These are phyloP conservation scores for Coronaproctus castanopsis DNA, from an alignment of 2,888 invertebrate genomes.

Conservation along the genomic window DNA sequence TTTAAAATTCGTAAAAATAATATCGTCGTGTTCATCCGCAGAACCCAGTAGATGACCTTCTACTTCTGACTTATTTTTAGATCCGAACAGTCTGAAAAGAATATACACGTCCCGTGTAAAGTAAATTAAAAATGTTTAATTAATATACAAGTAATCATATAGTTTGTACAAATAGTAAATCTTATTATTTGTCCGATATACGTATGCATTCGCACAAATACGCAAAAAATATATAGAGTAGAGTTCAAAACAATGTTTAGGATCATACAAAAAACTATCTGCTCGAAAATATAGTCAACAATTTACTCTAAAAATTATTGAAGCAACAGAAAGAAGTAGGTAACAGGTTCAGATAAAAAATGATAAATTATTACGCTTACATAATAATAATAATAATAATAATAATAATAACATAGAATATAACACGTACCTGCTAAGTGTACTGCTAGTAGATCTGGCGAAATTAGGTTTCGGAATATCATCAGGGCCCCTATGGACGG, in stretches of 20 bases:
- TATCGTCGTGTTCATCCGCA: background rate
- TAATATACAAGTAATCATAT: too few relatives aligned
- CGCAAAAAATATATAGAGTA: too few relatives aligned
- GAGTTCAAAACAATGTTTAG: too few relatives aligned
- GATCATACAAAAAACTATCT: too few relatives aligned
- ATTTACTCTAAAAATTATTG: too few relatives aligned
- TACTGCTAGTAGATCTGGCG: constrained; percentile 30
- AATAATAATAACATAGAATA: background rate
- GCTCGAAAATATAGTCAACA: too few relatives aligned
- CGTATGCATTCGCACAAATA: too few relatives aligned
- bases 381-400: background rate
- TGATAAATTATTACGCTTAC: background rate
- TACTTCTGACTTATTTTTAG: background rate
- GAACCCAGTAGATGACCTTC: background rate
- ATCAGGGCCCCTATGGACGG: constrained; percentile 62
- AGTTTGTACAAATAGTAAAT: too few relatives aligned
- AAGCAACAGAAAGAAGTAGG: background rate
- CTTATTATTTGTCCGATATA: too few relatives aligned
- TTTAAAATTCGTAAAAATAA: background rate
- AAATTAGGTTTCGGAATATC: constrained; percentile 35
- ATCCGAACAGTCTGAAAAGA: background rate
- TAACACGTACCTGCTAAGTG: constrained; percentile 36
- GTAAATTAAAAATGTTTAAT: too few relatives aligned
- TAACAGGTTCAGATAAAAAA: background rate
- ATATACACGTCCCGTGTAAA: too few relatives aligned